phyloP scores from a whole-genome alignment of 2,888 invertebrate species.

The Ptychoptera contaminata region DNA sequence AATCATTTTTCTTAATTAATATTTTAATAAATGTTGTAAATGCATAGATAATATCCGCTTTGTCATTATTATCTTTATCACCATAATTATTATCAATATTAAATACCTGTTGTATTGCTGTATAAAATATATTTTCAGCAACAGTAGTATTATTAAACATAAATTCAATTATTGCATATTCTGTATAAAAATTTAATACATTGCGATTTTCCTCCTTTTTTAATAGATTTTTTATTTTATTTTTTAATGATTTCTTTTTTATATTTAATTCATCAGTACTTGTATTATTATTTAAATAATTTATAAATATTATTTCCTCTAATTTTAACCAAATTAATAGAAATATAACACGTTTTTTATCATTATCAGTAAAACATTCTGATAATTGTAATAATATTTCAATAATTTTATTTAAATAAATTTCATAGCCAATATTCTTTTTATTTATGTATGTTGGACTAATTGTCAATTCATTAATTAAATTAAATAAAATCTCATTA shows the following conservation, averaged over 20 bases:
- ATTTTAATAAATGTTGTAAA: slow-evolving; percentile 20
- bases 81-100: background rate
- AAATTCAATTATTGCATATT: slow-evolving; percentile 44
- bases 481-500: slow-evolving; percentile 18
- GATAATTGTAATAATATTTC: slow-evolving; percentile 36
- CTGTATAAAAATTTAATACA: slow-evolving; percentile 40
- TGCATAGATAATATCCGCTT: slow-evolving; percentile 17
- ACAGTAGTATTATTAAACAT: slow-evolving; percentile 33
- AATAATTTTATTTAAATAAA: slow-evolving; percentile 38
- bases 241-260: slow-evolving; percentile 29
- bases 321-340: slow-evolving; percentile 48
- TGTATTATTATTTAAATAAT: slow-evolving; percentile 33
- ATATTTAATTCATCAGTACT: slow-evolving; percentile 19
- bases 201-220: slow-evolving; percentile 35
- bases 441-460: slow-evolving; percentile 42
- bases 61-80: slow-evolving; percentile 2
- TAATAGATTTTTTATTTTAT: slow-evolving; percentile 37
- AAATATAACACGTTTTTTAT: slow-evolving; percentile 33
- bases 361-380: slow-evolving; percentile 31
- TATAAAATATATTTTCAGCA: slow-evolving; percentile 36
- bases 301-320: slow-evolving; percentile 36
- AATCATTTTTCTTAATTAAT: slow-evolving; percentile 14
- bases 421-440: slow-evolving; percentile 39
- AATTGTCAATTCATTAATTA: slow-evolving; percentile 34
- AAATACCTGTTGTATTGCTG: slow-evolving; percentile 22